These are phyloP conservation scores for Meganola albula DNA, from an alignment of 2,888 invertebrate species.

Conservation along the genomic window DNA sequence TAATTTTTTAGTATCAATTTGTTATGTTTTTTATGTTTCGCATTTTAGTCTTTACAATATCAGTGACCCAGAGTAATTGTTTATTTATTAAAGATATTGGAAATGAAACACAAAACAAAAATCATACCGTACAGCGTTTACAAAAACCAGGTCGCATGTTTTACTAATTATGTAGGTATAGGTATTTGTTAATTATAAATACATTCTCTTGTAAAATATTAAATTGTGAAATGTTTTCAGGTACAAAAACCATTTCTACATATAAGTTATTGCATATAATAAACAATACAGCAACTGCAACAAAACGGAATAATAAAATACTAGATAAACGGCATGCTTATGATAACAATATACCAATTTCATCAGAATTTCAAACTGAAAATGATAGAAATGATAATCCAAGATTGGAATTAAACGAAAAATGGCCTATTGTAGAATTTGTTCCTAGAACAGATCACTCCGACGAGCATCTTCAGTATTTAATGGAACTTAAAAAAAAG, in stretches of 20 bases:
- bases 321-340: constrained; percentile 48
- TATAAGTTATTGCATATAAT: neutral
- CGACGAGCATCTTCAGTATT: constrained; percentile 13
- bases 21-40: constrained; percentile 64
- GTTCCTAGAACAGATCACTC: constrained; percentile 21
- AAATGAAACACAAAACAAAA: constrained; percentile 17
- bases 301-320: constrained; percentile 53
- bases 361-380: constrained; percentile 28
- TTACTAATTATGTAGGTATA: constrained; percentile 7
- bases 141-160: constrained; percentile 19
- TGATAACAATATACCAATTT: constrained; percentile 35
- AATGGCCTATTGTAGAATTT: constrained; percentile 46
- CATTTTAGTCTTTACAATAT: constrained; percentile 45
- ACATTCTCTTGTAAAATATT: neutral
- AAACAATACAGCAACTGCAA: constrained; percentile 21
- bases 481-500: constrained; percentile 15
- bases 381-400: constrained; percentile 37
- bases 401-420: constrained; percentile 46
- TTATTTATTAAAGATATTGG: constrained; percentile 21
- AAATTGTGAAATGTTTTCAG: neutral
- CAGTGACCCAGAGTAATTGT: constrained; percentile 32
- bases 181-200: neutral
- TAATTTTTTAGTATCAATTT: constrained; percentile 41
- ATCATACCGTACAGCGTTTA: constrained; percentile 28
- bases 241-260: neutral